Evolutionary conservation across 2,888 invertebrate genomes (phyloP).

Genomic region (Anoplius nigerrimus): DNA sequence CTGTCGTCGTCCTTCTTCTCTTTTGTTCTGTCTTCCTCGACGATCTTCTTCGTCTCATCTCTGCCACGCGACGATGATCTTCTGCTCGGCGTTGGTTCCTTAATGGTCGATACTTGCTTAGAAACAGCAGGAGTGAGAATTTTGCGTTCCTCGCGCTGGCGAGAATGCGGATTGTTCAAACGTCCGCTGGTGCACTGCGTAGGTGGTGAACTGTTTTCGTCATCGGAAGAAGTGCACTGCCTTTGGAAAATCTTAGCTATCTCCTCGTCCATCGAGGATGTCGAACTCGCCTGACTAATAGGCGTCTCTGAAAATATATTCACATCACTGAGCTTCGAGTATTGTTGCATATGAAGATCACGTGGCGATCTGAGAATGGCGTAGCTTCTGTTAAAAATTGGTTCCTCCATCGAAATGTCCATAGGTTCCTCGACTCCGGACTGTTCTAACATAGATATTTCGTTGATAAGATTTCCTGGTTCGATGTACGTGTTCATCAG

Average conservation of each 20-base stretch:
- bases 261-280: constrained; percentile 28
- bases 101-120: no score
- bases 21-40: neutral
- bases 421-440: constrained; percentile 6
- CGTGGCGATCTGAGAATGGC: neutral
- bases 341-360: neutral
- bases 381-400: neutral
- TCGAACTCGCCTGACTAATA: neutral
- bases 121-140: no score
- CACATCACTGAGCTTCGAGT: neutral
- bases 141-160: no score
- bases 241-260: constrained; percentile 28
- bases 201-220: neutral
- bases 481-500: constrained; percentile 12
- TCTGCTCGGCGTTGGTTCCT: neutral
- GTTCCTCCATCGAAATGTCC: constrained; percentile 30
- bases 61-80: neutral
- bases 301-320: neutral
- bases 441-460: neutral
- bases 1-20: neutral
- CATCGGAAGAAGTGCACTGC: constrained; percentile 34
- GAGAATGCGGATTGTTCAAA: neutral
- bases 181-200: neutral
- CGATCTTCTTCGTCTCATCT: neutral
- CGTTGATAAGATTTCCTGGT: neutral